Evolutionary conservation across 2,797 vertebrate genomes (phyloP).

Genomic region (Eulemur coronatus): DNA sequence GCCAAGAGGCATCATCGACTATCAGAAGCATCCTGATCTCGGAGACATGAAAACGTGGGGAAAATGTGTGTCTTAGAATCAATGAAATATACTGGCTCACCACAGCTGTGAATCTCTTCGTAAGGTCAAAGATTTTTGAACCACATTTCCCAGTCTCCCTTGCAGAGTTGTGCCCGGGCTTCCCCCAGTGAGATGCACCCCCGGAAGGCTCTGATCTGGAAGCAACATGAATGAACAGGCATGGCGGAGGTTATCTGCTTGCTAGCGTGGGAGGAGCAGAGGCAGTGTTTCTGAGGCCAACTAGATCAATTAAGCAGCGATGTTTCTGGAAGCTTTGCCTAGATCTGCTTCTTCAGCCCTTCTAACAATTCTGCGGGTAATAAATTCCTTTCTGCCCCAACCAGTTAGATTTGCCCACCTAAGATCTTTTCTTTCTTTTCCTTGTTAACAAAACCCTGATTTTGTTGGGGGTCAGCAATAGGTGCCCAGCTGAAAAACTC

Average conservation of each 20-base stretch:
- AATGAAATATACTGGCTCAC: not conserved
- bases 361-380: not conserved
- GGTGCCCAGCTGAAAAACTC: not conserved
- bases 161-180: not conserved
- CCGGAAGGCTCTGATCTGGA: not conserved
- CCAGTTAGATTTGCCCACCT: not conserved
- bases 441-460: not conserved
- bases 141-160: not conserved
- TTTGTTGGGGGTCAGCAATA: not conserved
- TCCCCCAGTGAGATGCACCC: not conserved
- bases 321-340: not conserved
- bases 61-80: not conserved
- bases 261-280: not conserved
- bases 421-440: not conserved
- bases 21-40: not conserved
- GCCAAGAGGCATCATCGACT: not conserved
- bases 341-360: not conserved
- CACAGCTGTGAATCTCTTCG: not conserved
- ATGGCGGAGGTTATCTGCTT: not conserved
- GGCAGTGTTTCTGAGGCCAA: not conserved
- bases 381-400: not conserved
- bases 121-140: not conserved
- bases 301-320: not conserved
- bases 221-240: not conserved
- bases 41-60: not conserved